phyloP scores from a whole-genome alignment of 1,140 invertebrate genomes.

The Charaxes varanes region DNA sequence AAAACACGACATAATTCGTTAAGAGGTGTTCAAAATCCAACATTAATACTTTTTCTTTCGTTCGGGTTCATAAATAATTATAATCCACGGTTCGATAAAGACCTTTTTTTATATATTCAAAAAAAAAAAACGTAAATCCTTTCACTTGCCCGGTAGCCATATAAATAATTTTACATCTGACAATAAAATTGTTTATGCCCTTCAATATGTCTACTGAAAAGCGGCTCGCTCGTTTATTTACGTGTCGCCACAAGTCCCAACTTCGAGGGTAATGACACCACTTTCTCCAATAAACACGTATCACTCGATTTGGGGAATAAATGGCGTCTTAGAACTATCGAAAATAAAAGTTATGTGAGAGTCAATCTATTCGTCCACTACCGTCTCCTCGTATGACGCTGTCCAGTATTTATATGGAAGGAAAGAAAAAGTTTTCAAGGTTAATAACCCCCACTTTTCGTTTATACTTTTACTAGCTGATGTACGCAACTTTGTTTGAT shows the following conservation, averaged over 20 bases:
- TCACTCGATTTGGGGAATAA: conserved; percentile 22
- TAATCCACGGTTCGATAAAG: no score
- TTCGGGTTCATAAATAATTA: no score
- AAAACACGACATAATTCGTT: no score
- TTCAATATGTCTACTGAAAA: conserved; percentile 14
- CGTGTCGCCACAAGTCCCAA: conserved; percentile 16
- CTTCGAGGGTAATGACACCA: conserved; percentile 20
- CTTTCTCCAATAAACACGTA: conserved; percentile 41
- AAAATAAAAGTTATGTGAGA: conserved; percentile 24
- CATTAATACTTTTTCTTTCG: no score
- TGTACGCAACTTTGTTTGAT: no score
- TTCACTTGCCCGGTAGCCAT: conserved; percentile 15
- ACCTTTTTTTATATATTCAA: conserved; percentile 1
- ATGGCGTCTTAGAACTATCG: conserved; percentile 9
- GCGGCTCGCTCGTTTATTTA: conserved; percentile 16
- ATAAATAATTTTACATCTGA: conserved; percentile 13
- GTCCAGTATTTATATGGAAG: conserved; percentile 4
- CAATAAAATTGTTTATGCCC: conserved; percentile 16
- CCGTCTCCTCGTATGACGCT: background rate
- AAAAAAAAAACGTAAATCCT: conserved; percentile 8
- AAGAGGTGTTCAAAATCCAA: no score
- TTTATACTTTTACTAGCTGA: no score
- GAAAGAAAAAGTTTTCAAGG: no score
- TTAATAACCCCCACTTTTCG: no score
- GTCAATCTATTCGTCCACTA: conserved; percentile 4